Evolutionary conservation across 2,888 invertebrate genomes (phyloP), one percentile per base, ranked within the genome.

Genomic region (Drosophila vallismaia): DNA sequence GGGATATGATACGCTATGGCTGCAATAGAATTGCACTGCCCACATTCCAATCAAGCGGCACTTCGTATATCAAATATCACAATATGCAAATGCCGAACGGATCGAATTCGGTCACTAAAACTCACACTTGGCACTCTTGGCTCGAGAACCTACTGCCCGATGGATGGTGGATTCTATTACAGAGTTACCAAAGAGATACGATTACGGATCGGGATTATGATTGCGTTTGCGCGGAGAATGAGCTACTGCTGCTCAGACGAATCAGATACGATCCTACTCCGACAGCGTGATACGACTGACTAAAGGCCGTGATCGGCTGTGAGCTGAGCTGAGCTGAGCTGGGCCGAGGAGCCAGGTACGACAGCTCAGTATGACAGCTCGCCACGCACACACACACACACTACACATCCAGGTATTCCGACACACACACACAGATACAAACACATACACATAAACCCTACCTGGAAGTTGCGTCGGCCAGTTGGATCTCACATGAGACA

Each of bases 231-330:
- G 50, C 48, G 58, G 26, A 48, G 29, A 29, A 26, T 9, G 14
- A 42, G 42, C 42, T 42, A 42, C 45, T 38, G 42, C 38, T 51
- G 44, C 49, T 46, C 62, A 49, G 38, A 74, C 76, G 79, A 71
- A 76, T 74, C 81, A 89, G 90, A 91, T 89, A 82, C 89, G 90
- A 91, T 89, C 91, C 90, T 88, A 88, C 89, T 89, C 87, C 90
- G 89, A 90, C 91, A 90, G 89, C 90, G 90, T 88, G 89, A 82
- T 90, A 88, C 90, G 89, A 90, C 90, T 90, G 90, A 91, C 91
- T 91, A 89, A 89, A 86, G 69, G 33, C 64, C 55, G 38, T 68
- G 60, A 54, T 59, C 63, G 19, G 19, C 19, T 19, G 19, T 9
- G 14, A 14, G 48, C 19, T n/a, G n/a, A n/a, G n/a, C 75, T 58